Base-by-base conservation (phyloP, 2,888 invertebrate species). In the Sinohyriopsis cumingii region DNA sequence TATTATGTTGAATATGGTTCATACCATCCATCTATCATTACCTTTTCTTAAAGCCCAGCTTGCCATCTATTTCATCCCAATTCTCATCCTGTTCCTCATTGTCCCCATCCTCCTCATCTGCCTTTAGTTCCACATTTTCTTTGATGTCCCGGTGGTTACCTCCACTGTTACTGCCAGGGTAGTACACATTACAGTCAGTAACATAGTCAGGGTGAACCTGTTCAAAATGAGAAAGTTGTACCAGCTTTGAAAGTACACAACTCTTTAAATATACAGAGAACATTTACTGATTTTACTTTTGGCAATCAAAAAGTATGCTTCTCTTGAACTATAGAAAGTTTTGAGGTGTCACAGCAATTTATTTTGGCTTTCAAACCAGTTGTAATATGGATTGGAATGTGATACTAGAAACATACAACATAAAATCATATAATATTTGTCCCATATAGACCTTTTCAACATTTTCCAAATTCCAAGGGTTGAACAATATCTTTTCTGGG, bases 21-120 rank as follows among this genome's bases (percentile, higher is more conserved):
- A 25, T n/a, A 28, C 22, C 19, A 2, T 12, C 9, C 3, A 22
- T 9, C 19, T 61, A 12, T 61, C 19, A 61, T 61, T 25, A 22
- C 24, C 28, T 28, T 25, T 22, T n/a, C 28, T 25, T 28, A 22
- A 20, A 24, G 28, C 61, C 28, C 0, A 61, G 18, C 20, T 25
- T 25, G 45, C 59, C 62, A 57, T 72, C 75, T 3, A 54, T 53
- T 24, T 71, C 72, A 55, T 77, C 74, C 22, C 70, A 72, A 24
- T 75, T 71, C 25, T 75, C 77, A n/a, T 77, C 74, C 25, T 72
- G 73, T 61, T 77, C 77, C 59, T 73, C 72, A 22, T 63, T 70
- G 6, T 72, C 70, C 5, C 61, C 66, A 55, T 69, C 73, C 54
- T 68, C 66, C 25, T 75, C 73, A 63, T 72, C 70, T 12, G 56